These are phyloP conservation scores for Epinephelus fuscoguttatus DNA, from an alignment of 2,113 vertebrate species.

Conservation along the genomic window DNA sequence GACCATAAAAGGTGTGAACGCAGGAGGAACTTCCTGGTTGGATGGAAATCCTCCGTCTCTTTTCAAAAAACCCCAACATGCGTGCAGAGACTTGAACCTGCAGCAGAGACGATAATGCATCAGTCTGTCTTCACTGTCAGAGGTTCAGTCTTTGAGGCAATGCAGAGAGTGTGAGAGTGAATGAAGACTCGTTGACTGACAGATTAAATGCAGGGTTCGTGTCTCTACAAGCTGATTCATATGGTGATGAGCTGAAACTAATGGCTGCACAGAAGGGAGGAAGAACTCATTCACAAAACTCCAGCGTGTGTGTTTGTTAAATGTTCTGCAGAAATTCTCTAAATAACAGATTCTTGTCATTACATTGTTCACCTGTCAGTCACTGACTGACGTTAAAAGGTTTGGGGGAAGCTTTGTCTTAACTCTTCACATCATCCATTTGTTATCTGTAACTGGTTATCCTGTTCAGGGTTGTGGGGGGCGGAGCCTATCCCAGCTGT, in stretches of 20 bases:
- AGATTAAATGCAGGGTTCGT: neutral
- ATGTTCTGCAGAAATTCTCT: neutral
- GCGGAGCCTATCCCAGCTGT: too few relatives aligned
- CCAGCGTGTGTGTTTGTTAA: neutral
- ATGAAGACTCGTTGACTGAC: neutral
- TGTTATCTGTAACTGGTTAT: too few relatives aligned
- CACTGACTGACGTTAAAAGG: too few relatives aligned
- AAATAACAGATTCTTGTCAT: too few relatives aligned
- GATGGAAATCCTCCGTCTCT: neutral
- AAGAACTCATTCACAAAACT: neutral
- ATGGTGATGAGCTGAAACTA: neutral
- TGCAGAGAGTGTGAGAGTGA: neutral
- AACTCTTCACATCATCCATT: too few relatives aligned
- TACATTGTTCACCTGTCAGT: too few relatives aligned
- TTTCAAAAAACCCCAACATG: too few relatives aligned
- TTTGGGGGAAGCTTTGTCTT: too few relatives aligned
- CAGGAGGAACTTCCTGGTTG: constrained; percentile 8
- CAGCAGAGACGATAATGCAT: neutral
- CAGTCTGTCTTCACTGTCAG: neutral
- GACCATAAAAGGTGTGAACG: constrained; percentile 48
- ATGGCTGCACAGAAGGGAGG: neutral
- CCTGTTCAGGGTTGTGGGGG: too few relatives aligned
- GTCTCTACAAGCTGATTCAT: neutral
- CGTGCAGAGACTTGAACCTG: constrained; percentile 20
- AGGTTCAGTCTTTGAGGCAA: neutral